Conservation (phyloP, 1,140 invertebrate species). For the Zophobas atratus region DNA sequence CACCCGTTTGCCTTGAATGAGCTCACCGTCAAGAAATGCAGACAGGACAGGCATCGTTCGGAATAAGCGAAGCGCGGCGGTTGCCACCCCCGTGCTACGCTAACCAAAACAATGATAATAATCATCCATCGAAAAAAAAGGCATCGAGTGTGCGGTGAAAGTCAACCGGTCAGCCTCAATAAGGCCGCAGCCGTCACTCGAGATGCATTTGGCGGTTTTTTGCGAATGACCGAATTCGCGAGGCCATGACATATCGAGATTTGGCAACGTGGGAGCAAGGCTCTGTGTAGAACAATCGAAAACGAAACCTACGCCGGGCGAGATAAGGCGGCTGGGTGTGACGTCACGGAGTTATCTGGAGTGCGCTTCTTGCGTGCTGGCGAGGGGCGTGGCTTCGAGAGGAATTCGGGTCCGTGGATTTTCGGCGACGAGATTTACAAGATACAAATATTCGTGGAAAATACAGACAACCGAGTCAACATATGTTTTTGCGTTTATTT, state of each 20-base stretch:
- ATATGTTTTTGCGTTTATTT: no score
- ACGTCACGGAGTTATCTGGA: no score
- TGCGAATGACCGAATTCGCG: conserved; percentile 39
- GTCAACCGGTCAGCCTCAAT: conserved; percentile 50
- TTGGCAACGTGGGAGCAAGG: background rate
- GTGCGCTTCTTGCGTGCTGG: no score
- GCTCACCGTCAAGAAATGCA: conserved; percentile 58
- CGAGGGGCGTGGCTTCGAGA: no score
- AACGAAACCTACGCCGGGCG: background rate
- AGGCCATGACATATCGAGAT: conserved; percentile 28
- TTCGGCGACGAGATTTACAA: no score
- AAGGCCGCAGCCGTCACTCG: conserved; percentile 52
- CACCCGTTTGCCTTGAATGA: conserved; percentile 56
- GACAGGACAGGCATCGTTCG: conserved; percentile 54
- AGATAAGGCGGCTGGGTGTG: background rate
- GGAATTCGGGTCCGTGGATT: no score
- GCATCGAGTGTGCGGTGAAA: conserved; percentile 45
- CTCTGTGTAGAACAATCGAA: background rate
- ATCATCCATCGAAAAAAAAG: background rate
- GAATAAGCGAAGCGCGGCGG: conserved; percentile 19
- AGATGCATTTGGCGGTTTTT: conserved; percentile 25
- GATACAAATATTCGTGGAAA: no score
- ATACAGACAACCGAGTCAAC: no score
- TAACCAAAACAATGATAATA: conserved; percentile 1
- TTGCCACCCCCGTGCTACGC: conserved; percentile 41